These are phyloP conservation scores for Gavialis gangeticus DNA, from an alignment of 2,113 vertebrate genomes.

Conservation along the genomic window DNA sequence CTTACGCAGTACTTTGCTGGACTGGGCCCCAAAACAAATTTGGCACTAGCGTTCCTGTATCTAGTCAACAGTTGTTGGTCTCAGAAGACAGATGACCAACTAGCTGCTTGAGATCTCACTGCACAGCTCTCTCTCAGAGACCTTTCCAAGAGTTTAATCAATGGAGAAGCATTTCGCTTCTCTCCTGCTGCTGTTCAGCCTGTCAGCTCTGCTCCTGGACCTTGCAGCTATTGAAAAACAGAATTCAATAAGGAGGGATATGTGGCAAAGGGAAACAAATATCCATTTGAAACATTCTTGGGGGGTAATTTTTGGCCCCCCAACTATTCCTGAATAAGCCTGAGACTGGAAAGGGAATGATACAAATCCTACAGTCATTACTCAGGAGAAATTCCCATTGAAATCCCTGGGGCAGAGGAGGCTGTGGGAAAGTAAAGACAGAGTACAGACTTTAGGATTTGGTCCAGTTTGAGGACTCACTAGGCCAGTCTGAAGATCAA, in stretches of 20 bases:
- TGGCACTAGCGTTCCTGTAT: neutral
- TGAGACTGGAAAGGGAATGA: rapidly evolving
- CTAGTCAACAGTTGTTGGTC: neutral
- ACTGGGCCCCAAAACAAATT: rapidly evolving
- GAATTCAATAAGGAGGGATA: rapidly evolving
- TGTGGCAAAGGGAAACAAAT: neutral
- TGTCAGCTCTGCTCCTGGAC: neutral
- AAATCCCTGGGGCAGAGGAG: neutral
- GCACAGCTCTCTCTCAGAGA: neutral
- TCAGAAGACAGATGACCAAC: neutral
- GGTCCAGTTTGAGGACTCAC: neutral
- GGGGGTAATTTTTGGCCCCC: neutral
- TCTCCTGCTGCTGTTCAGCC: neutral
- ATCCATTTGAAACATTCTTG: neutral
- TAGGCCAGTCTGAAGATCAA: neutral
- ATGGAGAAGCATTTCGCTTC: neutral
- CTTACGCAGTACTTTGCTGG: rapidly evolving
- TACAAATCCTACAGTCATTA: rapidly evolving
- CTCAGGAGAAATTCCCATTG: neutral
- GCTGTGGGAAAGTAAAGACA: neutral
- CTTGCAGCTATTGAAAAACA: neutral
- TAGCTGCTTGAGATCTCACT: neutral
- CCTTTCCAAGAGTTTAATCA: neutral
- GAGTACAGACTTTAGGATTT: neutral
- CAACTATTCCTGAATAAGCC: neutral